A percentile compares a stretch with the other conserved stretches of the same genome.
Evolutionary conservation across 1,140 invertebrate species (phyloP).

Genomic region (Triops longicaudatus): DNA sequence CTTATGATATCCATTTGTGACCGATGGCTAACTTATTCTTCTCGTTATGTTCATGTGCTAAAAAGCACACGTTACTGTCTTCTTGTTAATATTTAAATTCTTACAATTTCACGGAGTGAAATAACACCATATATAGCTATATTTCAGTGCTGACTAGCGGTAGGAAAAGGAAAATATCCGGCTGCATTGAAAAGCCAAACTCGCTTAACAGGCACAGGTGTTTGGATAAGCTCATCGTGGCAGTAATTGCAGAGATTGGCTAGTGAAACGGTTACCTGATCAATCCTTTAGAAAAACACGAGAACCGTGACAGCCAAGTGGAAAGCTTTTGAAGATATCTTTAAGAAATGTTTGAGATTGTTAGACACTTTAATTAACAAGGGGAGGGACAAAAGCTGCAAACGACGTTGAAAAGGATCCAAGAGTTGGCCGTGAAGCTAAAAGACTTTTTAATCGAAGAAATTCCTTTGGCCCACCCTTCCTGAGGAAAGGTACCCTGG

Average conservation of each 20-base stretch:
- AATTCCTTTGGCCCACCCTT: neutral
- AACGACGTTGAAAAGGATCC: neutral
- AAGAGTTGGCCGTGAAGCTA: neutral
- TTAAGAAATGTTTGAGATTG: neutral
- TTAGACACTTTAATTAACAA: neutral
- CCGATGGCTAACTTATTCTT: neutral
- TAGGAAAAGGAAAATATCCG: neutral
- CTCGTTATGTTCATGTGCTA: neutral
- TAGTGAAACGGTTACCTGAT: neutral
- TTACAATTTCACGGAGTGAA: neutral
- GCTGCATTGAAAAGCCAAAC: neutral
- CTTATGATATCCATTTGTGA: slow-evolving; percentile 7
- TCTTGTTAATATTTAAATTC: neutral
- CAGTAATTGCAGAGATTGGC: neutral
- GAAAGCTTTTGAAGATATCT: neutral
- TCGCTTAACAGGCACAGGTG: neutral
- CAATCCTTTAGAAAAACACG: neutral
- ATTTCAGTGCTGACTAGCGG: neutral
- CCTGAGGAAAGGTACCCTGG: neutral
- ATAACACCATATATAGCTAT: neutral
- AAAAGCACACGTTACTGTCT: neutral
- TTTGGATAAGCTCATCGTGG: slow-evolving; percentile 3
- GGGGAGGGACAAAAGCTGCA: neutral
- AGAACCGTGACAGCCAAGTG: neutral
- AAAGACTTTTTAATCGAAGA: neutral